Percentiles rank a stretch among this genome's conserved stretches.
Evolutionary conservation across 2,888 invertebrate genomes (phyloP).

Genomic region (Melanchra persicariae): DNA sequence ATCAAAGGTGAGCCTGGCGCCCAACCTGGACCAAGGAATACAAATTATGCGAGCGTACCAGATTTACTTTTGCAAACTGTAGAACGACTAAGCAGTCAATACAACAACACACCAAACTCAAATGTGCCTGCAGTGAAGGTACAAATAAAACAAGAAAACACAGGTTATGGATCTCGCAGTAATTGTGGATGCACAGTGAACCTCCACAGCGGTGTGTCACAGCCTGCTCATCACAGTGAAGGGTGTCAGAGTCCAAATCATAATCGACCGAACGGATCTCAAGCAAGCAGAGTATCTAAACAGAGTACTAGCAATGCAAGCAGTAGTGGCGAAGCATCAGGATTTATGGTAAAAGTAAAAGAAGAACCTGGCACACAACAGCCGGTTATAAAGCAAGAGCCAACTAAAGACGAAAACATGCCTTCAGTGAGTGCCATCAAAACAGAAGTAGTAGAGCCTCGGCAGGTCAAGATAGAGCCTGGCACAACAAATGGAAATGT

Average conservation of each 20-base stretch:
- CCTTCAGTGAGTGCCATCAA: slow-evolving; percentile 70
- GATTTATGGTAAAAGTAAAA: slow-evolving; percentile 75
- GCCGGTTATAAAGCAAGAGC: slow-evolving; percentile 77
- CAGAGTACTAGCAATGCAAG: slow-evolving; percentile 66
- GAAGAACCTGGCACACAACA: slow-evolving; percentile 76
- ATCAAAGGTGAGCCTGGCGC: slow-evolving; percentile 81
- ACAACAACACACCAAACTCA: slow-evolving; percentile 48
- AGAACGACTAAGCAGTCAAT: slow-evolving; percentile 52
- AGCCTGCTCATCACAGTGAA: slow-evolving; percentile 63
- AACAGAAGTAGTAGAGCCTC: slow-evolving; percentile 70
- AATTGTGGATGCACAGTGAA: slow-evolving; percentile 64
- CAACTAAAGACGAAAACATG: slow-evolving; percentile 52
- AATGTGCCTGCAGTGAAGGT: slow-evolving; percentile 49
- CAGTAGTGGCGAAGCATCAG: slow-evolving; percentile 58
- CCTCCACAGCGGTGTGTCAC: slow-evolving; percentile 46
- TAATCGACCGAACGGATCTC: slow-evolving; percentile 71
- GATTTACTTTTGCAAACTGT: slow-evolving; percentile 51
- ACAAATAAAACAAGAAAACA: slow-evolving; percentile 73
- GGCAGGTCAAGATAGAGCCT: slow-evolving; percentile 78
- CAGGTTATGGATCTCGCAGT: slow-evolving; percentile 59
- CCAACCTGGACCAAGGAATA: slow-evolving; percentile 64
- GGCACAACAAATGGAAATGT: slow-evolving; percentile 61
- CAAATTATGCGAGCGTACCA: slow-evolving; percentile 54
- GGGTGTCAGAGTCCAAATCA: slow-evolving; percentile 71
- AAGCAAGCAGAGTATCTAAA: slow-evolving; percentile 62